Evolutionary conservation across 2,113 vertebrate genomes (phyloP).

Genomic region (Laterallus jamaicensis): DNA sequence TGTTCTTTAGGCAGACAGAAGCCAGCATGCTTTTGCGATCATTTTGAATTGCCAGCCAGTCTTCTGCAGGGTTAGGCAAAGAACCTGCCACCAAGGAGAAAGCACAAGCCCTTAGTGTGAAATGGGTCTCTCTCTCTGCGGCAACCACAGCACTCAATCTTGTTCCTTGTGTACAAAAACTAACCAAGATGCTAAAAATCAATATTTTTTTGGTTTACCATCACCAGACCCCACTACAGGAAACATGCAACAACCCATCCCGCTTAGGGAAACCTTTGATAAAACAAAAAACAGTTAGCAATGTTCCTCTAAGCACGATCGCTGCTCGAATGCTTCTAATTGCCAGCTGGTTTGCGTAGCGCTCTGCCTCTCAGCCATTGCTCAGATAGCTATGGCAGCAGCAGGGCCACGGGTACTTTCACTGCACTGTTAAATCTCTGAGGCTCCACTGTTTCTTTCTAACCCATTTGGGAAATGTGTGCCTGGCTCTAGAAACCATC

Average conservation of each 20-base stretch:
- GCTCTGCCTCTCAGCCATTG: neutral
- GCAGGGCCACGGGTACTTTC: neutral
- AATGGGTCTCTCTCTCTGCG: neutral
- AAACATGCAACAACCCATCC: neutral
- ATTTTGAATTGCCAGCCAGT: conserved; percentile 50
- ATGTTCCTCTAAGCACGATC: neutral
- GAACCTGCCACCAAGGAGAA: neutral
- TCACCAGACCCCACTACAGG: neutral
- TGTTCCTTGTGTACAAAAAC: neutral
- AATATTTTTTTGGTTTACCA: neutral
- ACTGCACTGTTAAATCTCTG: neutral
- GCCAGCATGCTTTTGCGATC: conserved; percentile 15
- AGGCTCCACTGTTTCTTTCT: neutral
- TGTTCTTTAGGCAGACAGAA: conserved; percentile 35
- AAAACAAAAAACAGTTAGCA: neutral
- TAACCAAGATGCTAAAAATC: neutral
- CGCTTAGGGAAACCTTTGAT: neutral
- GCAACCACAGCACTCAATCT: neutral
- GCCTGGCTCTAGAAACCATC: neutral
- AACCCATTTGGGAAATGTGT: neutral
- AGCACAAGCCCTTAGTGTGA: neutral
- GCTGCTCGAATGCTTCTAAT: neutral
- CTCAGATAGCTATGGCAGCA: neutral
- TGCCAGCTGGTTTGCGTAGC: neutral
- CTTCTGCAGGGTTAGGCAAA: neutral